Evolutionary conservation across 2,888 invertebrate species (phyloP), one percentile per base, ranked within the genome.

Genomic region (Caenorhabditis sp.): DNA sequence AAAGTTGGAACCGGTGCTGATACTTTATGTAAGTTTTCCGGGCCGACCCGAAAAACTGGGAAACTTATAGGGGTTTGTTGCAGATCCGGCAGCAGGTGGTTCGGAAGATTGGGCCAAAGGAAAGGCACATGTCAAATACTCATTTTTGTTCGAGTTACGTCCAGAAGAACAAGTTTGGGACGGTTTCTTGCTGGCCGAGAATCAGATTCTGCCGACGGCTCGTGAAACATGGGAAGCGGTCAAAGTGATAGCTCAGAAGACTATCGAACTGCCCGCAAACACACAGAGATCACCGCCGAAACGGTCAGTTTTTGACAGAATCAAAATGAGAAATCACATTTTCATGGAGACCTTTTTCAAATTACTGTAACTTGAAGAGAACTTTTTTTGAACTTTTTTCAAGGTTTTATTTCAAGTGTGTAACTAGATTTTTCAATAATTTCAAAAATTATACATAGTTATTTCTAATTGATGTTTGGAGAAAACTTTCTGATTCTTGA

Each of bases 81-180:
- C 50, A 83, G 83, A 83, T 50, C 82, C 84, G 10, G 85, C 85
- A 1, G 82, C 82, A 2, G 84, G 84, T 17, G 85, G 86, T 3
- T 80, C 82, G 4, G 85, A 86, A 62, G 87, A 87, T 53, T 87
- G 87, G 87, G 87, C 87, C 17, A 87, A 87, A 62, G 87, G 84
- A 55, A 78, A 82, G 57, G 84, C 81, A 36, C 84, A 83, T 64
- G 80, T 87, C 50, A 87, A 87, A 63, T 87, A 83, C 76, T 83
- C 85, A 26, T 87, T 81, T 70, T 71, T 87, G n/a, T 83, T 87
- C 73, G 87, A 87, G 64, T 70, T 87, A 62, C 67, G 87, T 53
- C 87, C 87, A 1, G 86, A 86, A 36, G 86, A 87, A 53, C 82
- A 82, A 72, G 86, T 86, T 12, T 84, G 82, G 80, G 86, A 87